Evolutionary conservation across 2,888 invertebrate genomes (phyloP).

Genomic region (Argyra leucocephala): DNA sequence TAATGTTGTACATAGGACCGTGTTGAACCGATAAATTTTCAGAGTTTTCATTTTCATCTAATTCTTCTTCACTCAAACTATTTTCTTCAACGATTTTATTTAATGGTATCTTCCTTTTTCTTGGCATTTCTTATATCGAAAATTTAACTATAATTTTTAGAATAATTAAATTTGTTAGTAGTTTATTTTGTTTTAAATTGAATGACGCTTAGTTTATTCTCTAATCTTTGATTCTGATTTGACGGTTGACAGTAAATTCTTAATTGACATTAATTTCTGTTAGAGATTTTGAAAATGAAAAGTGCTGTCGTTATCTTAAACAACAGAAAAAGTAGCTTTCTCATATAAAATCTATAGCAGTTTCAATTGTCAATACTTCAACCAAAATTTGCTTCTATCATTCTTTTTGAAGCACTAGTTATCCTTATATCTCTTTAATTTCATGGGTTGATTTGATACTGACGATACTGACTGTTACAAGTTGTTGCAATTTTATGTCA

Average conservation of each 20-base stretch:
- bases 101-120: conserved; percentile 29
- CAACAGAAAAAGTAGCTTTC: too few species aligned
- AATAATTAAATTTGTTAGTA: too few species aligned
- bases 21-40: conserved; percentile 25
- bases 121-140: conserved; percentile 28
- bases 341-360: too few species aligned
- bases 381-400: too few species aligned
- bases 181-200: neutral
- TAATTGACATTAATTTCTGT: neutral
- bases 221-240: too few species aligned
- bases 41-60: conserved; percentile 8
- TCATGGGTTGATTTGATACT: too few species aligned
- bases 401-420: too few species aligned
- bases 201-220: conserved; percentile 2
- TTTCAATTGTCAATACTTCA: too few species aligned
- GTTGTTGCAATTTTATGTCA: too few species aligned
- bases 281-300: neutral
- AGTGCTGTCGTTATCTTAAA: neutral
- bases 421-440: too few species aligned
- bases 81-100: conserved; percentile 26
- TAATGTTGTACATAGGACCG: conserved; percentile 43
- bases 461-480: too few species aligned
- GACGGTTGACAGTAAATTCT: neutral
- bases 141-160: too few species aligned
- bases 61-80: conserved; percentile 28